These are phyloP conservation scores for Leptinotarsa texana DNA, from an alignment of 1,140 invertebrate species.

Conservation along the genomic window DNA sequence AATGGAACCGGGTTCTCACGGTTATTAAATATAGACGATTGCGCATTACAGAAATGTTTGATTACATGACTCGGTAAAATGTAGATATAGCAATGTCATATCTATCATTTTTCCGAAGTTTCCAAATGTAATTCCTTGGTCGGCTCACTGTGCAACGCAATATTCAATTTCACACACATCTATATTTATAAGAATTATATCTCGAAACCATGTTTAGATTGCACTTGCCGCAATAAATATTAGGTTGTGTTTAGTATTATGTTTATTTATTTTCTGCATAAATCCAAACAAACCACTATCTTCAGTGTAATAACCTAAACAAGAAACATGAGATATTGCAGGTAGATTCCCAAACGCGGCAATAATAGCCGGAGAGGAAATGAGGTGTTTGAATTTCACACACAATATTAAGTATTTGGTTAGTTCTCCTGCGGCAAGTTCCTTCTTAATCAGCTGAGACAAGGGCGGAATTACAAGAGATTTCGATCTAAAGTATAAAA, in stretches of 20 bases:
- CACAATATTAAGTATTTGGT: constrained; percentile 21
- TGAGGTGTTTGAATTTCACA: constrained; percentile 28
- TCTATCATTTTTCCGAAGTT: no score
- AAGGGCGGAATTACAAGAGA: not conserved
- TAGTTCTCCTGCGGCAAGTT: not conserved
- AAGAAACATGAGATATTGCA: constrained; percentile 7
- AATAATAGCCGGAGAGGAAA: constrained; percentile 16
- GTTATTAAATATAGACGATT: no score
- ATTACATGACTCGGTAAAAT: no score
- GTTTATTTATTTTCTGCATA: constrained; percentile 7
- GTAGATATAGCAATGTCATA: no score
- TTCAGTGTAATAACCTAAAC: constrained; percentile 3
- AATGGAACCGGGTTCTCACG: no score
- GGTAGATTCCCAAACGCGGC: constrained; percentile 22
- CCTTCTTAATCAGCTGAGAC: not conserved
- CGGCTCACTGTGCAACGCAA: not conserved
- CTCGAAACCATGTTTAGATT: not conserved
- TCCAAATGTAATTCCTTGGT: no score
- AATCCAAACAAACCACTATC: not conserved
- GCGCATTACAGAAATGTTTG: no score
- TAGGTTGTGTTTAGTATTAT: not conserved
- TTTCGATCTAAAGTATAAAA: no score
- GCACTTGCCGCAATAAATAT: constrained; percentile 5
- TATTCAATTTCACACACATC: not conserved
- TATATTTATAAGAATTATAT: not conserved